Evolutionary conservation across 2,888 invertebrate species (phyloP), one percentile per base, ranked within the genome.

Genomic region (Dicycla oo): DNA sequence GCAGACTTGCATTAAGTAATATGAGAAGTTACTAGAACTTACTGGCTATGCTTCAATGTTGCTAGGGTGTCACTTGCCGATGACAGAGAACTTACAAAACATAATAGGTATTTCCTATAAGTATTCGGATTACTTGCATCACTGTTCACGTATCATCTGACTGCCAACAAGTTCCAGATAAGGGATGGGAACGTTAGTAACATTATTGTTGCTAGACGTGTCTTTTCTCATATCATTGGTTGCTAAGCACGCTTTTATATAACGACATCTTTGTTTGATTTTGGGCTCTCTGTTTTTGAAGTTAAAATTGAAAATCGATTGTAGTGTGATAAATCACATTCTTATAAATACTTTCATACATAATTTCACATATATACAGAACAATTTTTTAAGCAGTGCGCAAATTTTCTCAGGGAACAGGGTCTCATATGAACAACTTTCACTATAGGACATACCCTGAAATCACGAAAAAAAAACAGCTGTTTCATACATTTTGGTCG

Each of bases 101-200:
- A 68, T 72, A 68, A 61, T 67, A 68, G 26, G 38, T 58, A 72
- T 85, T 79, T 72, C 70, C 62, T 72, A 58, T 51, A 75, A 72
- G 66, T 78, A 61, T 62, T 77, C 79, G 30, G 65, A 69, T 79
- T 75, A 78, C 78, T 74, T 80, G 34, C 58, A 76, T 70, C 61
- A 76, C 65, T 68, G 56, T 68, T 69, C 67, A 54, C 58, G 56
- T 73, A 60, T 85, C 69, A 43, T 49, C 64, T 72, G 72, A 30
- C 75, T 72, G 34, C 40, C 71, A 58, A 51, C 61, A 34, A 53
- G 58, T 73, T 64, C 51, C 47, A 72, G 67, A 81, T 80, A 78
- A 81, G 58, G 61, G 60, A 79, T 75, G 61, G 43, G 70, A 74
- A 68, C 68, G 51, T 58, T 58, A 8, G 6, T 11, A 23, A 68